phyloP scores from a whole-genome alignment of 2,113 vertebrate species.

The Hemicordylus capensis region DNA sequence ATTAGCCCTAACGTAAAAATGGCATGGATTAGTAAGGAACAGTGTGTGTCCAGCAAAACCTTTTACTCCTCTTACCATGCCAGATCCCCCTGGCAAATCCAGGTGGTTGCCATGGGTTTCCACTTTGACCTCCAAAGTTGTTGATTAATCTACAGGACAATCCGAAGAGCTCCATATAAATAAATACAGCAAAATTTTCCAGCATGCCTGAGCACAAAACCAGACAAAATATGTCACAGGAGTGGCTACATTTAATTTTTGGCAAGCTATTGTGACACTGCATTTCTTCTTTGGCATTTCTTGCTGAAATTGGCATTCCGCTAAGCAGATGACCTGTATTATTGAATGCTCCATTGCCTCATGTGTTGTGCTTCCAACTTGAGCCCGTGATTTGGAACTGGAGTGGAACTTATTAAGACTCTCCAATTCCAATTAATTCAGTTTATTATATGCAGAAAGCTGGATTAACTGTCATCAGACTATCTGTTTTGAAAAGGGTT shows the following conservation, averaged over 20 bases:
- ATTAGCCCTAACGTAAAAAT: no score
- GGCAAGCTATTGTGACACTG: neutral
- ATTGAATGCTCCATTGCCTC: constrained; percentile 33
- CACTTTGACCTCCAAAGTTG: constrained; percentile 37
- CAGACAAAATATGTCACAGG: neutral
- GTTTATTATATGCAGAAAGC: constrained; percentile 19
- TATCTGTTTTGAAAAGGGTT: no score
- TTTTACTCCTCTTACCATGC: no score
- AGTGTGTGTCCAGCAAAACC: no score
- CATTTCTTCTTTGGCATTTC: rapidly evolving
- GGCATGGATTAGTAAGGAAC: no score
- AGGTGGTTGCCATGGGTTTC: neutral
- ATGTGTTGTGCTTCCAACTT: neutral
- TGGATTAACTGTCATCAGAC: constrained; percentile 35
- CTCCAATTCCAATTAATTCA: no score
- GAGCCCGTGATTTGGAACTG: neutral
- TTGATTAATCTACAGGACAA: constrained; percentile 5
- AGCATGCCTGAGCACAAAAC: neutral
- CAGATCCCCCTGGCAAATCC: neutral
- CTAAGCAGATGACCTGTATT: constrained; percentile 1
- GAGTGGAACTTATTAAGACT: neutral
- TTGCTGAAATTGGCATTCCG: neutral
- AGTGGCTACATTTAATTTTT: neutral
- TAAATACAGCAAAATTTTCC: neutral
- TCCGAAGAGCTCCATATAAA: constrained; percentile 31